These are phyloP conservation scores for Pagrus major DNA, from an alignment of 2,113 vertebrate genomes.

Conservation along the genomic window DNA sequence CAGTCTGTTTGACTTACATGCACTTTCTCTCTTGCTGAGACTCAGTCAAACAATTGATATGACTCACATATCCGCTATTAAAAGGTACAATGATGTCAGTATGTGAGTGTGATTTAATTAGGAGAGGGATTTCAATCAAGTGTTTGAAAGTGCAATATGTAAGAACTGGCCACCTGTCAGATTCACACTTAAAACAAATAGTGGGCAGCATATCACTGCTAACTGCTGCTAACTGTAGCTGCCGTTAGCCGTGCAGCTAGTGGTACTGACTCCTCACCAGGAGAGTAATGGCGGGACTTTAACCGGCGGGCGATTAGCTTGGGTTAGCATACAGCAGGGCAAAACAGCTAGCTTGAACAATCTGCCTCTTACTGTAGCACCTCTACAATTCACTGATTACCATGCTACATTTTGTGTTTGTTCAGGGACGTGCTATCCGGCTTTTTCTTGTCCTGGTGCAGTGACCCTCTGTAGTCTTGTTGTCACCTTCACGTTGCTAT, in stretches of 20 bases:
- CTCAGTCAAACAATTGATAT: not conserved
- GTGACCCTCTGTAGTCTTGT: not conserved
- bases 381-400: not conserved
- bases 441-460: not conserved
- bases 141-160: too few relatives aligned
- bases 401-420: not conserved
- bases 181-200: too few relatives aligned
- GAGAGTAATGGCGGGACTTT: too few relatives aligned
- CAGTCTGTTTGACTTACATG: conserved; percentile 44
- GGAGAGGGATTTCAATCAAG: not conserved
- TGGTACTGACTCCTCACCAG: too few relatives aligned
- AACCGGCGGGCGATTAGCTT: not conserved
- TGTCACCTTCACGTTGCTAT: not conserved
- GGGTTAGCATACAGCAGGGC: not conserved
- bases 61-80: not conserved
- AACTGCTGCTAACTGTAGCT: too few relatives aligned
- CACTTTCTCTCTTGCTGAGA: not conserved
- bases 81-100: not conserved
- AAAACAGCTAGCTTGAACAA: not conserved
- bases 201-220: too few relatives aligned
- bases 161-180: too few relatives aligned
- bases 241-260: too few relatives aligned
- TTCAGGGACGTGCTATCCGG: too few relatives aligned
- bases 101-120: not conserved
- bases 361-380: not conserved